These are phyloP conservation scores for Pterocles burchelli DNA, from an alignment of 2,113 vertebrate species.

Conservation along the genomic window DNA sequence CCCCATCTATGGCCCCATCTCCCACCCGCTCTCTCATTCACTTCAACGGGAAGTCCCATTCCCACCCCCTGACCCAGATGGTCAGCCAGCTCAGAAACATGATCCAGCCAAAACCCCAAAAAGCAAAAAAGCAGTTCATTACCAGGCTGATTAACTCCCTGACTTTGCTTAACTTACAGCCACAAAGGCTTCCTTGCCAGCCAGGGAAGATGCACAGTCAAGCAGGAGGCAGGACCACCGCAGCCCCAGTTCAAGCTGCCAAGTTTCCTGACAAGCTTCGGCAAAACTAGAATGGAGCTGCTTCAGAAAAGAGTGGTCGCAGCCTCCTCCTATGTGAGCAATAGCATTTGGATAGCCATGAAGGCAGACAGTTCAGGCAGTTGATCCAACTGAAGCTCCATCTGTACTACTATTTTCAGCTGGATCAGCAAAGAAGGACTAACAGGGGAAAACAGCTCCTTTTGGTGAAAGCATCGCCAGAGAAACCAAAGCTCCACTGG, in stretches of 20 bases:
- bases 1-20: not conserved
- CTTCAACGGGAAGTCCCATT: not conserved
- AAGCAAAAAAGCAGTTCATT: not conserved
- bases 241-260: not conserved
- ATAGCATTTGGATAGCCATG: not conserved
- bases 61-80: not conserved
- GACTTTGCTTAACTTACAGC: not conserved
- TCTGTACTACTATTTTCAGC: not conserved
- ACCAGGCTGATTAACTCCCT: not conserved
- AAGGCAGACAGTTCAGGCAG: not conserved
- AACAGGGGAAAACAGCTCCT: not conserved
- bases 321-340: not conserved
- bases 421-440: not conserved
- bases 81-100: not conserved
- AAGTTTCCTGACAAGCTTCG: not conserved
- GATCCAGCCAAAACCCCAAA: slow-evolving; percentile 20
- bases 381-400: not conserved
- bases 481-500: slow-evolving; percentile 17
- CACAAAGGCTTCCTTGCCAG: not conserved
- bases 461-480: not conserved
- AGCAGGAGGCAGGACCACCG: not conserved
- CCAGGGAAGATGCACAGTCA: not conserved
- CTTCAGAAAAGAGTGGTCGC: not conserved
- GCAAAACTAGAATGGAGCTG: not conserved
- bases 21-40: not conserved